Evolutionary conservation across 2,888 invertebrate species (phyloP), one percentile per base, ranked within the genome.

Genomic region (Hydrotaea cyrtoneurina): DNA sequence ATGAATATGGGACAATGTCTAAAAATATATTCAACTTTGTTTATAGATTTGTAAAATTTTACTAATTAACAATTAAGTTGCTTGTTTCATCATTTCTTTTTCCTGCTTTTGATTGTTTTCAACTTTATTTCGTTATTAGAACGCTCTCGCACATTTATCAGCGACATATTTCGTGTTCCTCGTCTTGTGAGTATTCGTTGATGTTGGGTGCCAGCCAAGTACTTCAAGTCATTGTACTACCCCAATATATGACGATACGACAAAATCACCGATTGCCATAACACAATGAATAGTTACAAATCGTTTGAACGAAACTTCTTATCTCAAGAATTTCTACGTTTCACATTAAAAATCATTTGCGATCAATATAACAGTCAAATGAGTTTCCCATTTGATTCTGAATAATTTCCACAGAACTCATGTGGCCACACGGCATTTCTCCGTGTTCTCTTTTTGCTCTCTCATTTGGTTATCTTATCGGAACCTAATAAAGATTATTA

Each of bases 311-410:
- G 2, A 74, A 59, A 15, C 46, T 64, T 75, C 64, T 84, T 84
- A 86, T 86, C 78, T 80, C 78, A 81, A 76, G 80, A 86, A 86
- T 86, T 86, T 76, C n/a, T 64, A 66, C 39, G 43, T 64, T 73
- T 59, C 55, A 43, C 19, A 8, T 10, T n/a, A 71, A 66, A 81
- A 57, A 78, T 57, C 43, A 4, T 64, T 75, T 55, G 5, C 13
- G 13, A 13, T 4, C 21, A n/a, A 8, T 46, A 55, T 46, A 55
- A 72, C 64, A 50, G n/a, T 15, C 19, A 57, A 77, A 13, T 13
- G 53, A 57, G 26, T 19, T n/a, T 43, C 21, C n/a, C 21, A 46
- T 10, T 31, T 36, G 21, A 17, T 43, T 39, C 11, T 13, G 36
- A n/a, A 4, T 19, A 26, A 64, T 46, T 23, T 26, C 36, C 2